These are phyloP conservation scores for Microtus montanus DNA, from an alignment of 2,113 vertebrate genomes.

Conservation along the genomic window DNA sequence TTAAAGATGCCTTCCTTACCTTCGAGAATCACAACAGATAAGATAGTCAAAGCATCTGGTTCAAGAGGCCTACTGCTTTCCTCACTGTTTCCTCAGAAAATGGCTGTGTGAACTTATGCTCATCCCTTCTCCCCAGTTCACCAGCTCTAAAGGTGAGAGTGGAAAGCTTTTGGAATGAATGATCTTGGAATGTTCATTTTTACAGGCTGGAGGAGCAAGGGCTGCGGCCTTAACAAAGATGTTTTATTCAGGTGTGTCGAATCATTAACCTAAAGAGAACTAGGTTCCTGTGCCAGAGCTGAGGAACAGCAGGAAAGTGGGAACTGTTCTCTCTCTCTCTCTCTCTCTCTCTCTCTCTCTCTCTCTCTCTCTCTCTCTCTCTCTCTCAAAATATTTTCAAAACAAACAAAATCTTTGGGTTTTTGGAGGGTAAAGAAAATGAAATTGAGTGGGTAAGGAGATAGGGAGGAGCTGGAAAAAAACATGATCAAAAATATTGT, in stretches of 20 bases:
- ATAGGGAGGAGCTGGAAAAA: background rate
- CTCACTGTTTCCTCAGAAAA: background rate
- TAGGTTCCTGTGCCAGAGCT: background rate
- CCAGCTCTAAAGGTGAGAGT: background rate
- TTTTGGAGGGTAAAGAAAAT: background rate
- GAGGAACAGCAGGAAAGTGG: background rate
- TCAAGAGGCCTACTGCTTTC: background rate
- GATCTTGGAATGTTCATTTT: background rate
- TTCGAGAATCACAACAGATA: background rate
- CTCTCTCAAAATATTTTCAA: background rate
- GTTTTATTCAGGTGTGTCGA: background rate
- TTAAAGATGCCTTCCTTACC: background rate
- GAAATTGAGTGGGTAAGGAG: background rate
- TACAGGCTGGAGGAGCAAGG: background rate
- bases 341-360: too few relatives aligned
- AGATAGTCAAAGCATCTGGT: background rate
- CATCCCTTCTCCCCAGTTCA: background rate
- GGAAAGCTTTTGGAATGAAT: background rate
- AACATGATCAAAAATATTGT: background rate
- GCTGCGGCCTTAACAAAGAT: background rate
- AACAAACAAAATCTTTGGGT: background rate
- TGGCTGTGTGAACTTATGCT: background rate
- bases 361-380: too few relatives aligned
- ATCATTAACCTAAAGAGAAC: background rate
- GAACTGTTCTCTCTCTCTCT: background rate